Conservation (phyloP, 2,888 invertebrate species). For the Reticulitermes lucifugus region DNA sequence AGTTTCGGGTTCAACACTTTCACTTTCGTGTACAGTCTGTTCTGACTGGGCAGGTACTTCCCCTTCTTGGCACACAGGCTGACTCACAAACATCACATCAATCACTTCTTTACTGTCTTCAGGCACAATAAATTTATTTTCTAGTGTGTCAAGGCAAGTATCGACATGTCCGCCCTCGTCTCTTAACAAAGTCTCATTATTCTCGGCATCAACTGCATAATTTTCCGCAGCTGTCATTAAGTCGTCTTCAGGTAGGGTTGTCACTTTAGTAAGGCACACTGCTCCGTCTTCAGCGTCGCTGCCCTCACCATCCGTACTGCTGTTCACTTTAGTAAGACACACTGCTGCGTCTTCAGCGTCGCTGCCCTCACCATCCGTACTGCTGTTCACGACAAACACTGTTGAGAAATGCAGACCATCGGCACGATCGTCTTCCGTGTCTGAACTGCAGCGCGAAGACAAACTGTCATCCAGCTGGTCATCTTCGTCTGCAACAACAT, state of each 20-base stretch:
- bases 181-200: background rate
- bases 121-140: background rate
- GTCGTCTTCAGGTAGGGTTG: background rate
- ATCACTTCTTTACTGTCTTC: background rate
- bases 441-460: slow-evolving; percentile 53
- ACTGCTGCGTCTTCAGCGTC: slow-evolving; percentile 42
- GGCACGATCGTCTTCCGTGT: slow-evolving; percentile 63
- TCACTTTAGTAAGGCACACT: slow-evolving; percentile 15
- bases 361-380: slow-evolving; percentile 15
- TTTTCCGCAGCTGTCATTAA: background rate
- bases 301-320: slow-evolving; percentile 50
- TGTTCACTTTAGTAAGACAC: slow-evolving; percentile 58
- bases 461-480: background rate
- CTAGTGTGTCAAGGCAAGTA: slow-evolving; percentile 11
- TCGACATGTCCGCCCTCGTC: background rate
- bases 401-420: slow-evolving; percentile 70
- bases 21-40: slow-evolving; percentile 21
- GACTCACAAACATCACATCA: slow-evolving; percentile 2
- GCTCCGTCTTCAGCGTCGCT: slow-evolving; percentile 42
- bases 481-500: background rate
- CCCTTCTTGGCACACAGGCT: background rate
- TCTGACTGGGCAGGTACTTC: background rate
- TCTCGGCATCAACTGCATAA: too few species aligned
- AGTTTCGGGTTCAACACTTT: background rate
- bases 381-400: slow-evolving; percentile 66